phyloP scores from a whole-genome alignment of 2,113 vertebrate genomes.

The Rissa tridactyla region DNA sequence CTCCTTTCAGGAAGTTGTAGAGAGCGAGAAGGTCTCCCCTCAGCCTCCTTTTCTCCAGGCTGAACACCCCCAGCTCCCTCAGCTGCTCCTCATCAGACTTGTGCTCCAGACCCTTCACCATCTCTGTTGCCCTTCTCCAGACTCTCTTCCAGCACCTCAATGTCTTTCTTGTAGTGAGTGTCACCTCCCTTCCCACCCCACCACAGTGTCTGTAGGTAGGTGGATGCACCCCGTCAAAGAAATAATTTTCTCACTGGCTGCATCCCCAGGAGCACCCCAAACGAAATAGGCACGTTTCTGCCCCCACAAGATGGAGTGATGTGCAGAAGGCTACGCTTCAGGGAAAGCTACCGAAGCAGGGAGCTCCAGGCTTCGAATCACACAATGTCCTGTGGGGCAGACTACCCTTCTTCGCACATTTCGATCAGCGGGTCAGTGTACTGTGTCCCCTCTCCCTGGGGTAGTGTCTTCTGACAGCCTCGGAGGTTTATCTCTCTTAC shows the following conservation, averaged over 20 bases:
- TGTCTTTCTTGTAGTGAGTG: not conserved
- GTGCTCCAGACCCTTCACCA: not conserved
- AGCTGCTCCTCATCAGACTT: not conserved
- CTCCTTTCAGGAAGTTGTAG: not conserved
- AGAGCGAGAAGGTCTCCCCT: not conserved
- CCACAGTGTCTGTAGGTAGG: not conserved
- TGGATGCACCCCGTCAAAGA: not conserved
- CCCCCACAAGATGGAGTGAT: not conserved
- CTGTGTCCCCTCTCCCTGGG: not conserved
- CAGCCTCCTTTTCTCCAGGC: not conserved
- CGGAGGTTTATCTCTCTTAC: not conserved
- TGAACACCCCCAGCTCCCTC: not conserved
- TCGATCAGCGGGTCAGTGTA: not conserved
- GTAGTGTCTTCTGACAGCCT: not conserved
- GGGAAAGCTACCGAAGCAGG: not conserved
- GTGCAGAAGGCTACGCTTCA: not conserved
- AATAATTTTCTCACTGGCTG: not conserved
- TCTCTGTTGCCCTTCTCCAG: not conserved
- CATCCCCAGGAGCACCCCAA: not conserved
- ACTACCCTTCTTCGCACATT: fast-evolving
- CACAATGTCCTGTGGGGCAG: not conserved
- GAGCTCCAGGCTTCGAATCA: not conserved
- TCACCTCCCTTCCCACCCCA: not conserved
- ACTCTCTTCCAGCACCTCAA: not conserved
- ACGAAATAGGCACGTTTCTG: not conserved